A percentile compares a stretch with the other conserved stretches of the same genome.
These are phyloP conservation scores for Tapirus terrestris DNA, from an alignment of 2,113 vertebrate species.

Conservation along the genomic window DNA sequence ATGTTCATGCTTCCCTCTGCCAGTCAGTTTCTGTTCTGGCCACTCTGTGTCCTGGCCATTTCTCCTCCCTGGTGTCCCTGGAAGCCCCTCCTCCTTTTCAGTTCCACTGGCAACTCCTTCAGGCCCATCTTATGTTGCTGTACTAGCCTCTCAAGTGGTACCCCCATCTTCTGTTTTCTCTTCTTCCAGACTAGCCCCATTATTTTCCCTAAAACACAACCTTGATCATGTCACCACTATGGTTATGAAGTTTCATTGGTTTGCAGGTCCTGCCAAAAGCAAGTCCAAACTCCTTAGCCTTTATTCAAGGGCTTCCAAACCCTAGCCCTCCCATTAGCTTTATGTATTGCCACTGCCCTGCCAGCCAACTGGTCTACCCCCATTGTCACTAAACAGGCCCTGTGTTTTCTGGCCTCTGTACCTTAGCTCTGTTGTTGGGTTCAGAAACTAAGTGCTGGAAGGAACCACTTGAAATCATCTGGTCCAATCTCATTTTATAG, in stretches of 20 bases:
- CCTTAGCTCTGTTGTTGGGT: background rate
- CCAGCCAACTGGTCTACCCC: too few species aligned
- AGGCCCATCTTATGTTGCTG: background rate
- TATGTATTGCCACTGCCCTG: fast-evolving
- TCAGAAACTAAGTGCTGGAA: background rate
- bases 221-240: background rate
- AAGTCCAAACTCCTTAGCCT: background rate
- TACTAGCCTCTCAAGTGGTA: background rate
- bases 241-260: background rate
- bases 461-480: background rate
- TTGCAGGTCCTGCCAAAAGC: background rate
- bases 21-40: background rate
- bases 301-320: background rate
- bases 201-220: background rate
- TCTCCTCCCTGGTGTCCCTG: background rate
- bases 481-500: background rate
- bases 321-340: background rate
- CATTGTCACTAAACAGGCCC: background rate
- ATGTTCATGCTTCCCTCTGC: background rate
- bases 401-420: background rate
- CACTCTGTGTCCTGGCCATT: background rate
- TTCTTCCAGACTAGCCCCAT: background rate
- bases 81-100: background rate
- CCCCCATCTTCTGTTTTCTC: background rate
- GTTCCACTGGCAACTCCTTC: background rate